Evolutionary conservation across 2,888 invertebrate genomes (phyloP), one percentile per base, ranked within the genome.

Genomic region (Lissonota sp.): DNA sequence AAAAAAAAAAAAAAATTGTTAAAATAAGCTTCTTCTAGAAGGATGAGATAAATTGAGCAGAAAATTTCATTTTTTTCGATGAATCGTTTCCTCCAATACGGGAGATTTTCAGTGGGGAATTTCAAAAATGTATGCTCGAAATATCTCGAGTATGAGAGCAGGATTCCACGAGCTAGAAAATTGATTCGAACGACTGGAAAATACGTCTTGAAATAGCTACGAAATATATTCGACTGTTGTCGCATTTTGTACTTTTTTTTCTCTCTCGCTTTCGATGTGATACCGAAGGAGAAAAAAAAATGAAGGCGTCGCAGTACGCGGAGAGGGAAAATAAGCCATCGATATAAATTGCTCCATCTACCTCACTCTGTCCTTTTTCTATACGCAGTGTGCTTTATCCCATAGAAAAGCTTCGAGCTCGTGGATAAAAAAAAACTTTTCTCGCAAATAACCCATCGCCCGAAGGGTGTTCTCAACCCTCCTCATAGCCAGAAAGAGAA

Each of bases 151-250:
- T 55, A 12, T 37, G 46, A 46, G 57, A 44, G 70, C 77, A 71
- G 71, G 70, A 70, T 77, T 42, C 82, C 84, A 82, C 84, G 83
- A 87, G 85, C 84, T 83, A 84, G 84, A 81, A 77, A 84, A 84
- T 86, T 80, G 86, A 87, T 87, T 87, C 86, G 86, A 89, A 87
- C 84, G 86, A 86, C 86, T 87, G 80, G 82, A 86, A 70, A 87
- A 87, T 88, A 89, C 88, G 86, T 87, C 83, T 88, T 86, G 85
- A 87, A 90, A 89, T 89, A 88, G 88, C 87, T 89, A 77, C 83
- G 77, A 84, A 51, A 70, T 75, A 70, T 64, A 46, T 58, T 58
- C 37, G 6, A 55, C 83, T 3, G 26, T 26, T 26, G 26, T 26
- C 26, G 26, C 26, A 80, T 83, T 77, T 69, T 79, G 44, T 58